Conservation (phyloP, 2,888 invertebrate species). For the Drosophila anomelani region DNA sequence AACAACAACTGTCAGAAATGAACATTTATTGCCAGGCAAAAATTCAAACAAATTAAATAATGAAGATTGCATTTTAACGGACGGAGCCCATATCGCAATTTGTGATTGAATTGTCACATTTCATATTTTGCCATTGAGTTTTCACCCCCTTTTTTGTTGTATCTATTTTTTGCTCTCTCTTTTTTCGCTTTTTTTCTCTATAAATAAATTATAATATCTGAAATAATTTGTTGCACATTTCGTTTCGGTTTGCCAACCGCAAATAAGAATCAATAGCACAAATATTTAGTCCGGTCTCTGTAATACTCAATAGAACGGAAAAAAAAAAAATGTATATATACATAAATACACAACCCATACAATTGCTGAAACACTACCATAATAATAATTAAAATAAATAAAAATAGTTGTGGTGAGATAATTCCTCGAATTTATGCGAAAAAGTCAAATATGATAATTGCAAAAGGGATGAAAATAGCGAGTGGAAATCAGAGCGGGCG, state of each 20-base stretch:
- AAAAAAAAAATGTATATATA: constrained; percentile 19
- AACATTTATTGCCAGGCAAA: constrained; percentile 32
- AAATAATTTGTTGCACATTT: constrained; percentile 52
- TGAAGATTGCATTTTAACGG: constrained; percentile 57
- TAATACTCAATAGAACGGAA: constrained; percentile 41
- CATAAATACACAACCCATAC: constrained; percentile 22
- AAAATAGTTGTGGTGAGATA: constrained; percentile 48
- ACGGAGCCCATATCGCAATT: constrained; percentile 44
- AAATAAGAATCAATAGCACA: constrained; percentile 41
- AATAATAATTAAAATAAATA: constrained; percentile 39
- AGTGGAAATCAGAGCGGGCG: not conserved
- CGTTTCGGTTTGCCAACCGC: constrained; percentile 32
- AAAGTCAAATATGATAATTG: constrained; percentile 58
- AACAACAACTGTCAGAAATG: constrained; percentile 34
- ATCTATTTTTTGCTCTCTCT: not conserved
- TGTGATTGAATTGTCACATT: constrained; percentile 75
- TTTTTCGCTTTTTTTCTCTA: not conserved
- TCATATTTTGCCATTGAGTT: constrained; percentile 45
- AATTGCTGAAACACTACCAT: constrained; percentile 26
- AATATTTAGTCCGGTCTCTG: constrained; percentile 40
- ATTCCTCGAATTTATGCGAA: constrained; percentile 52
- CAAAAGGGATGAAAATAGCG: constrained; percentile 17
- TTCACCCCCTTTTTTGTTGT: constrained; percentile 1
- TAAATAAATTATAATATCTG: constrained; percentile 36
- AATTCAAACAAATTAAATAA: constrained; percentile 68